These are phyloP conservation scores for Caiman crocodilus DNA, from an alignment of 2,797 vertebrate species.

Conservation along the genomic window DNA sequence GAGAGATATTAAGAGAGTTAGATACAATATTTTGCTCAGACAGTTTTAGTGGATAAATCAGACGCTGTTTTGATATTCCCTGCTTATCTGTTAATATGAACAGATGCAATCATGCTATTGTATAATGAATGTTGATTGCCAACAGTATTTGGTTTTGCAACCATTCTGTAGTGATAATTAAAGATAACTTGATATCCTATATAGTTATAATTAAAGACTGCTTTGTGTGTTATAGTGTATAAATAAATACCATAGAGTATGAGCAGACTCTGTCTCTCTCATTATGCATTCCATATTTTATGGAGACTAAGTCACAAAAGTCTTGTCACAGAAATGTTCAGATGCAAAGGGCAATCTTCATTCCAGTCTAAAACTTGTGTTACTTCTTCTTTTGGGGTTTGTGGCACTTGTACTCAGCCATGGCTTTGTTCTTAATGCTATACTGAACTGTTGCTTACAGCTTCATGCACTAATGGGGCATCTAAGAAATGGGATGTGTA, in stretches of 20 bases:
- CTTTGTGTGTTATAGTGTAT: slow-evolving; percentile 73
- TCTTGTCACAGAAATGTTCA: slow-evolving; percentile 58
- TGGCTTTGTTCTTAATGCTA: background rate
- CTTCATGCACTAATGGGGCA: no score
- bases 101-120: slow-evolving; percentile 84
- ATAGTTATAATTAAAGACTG: slow-evolving; percentile 80
- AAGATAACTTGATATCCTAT: slow-evolving; percentile 83
- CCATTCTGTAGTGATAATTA: slow-evolving; percentile 83
- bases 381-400: background rate
- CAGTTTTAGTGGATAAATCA: slow-evolving; percentile 82
- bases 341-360: slow-evolving; percentile 8
- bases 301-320: slow-evolving; percentile 34
- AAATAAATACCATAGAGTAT: slow-evolving; percentile 70
- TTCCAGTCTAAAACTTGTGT: background rate
- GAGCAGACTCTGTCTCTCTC: slow-evolving; percentile 59
- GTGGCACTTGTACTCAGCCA: background rate
- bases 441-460: no score
- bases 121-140: slow-evolving; percentile 86
- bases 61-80: slow-evolving; percentile 82
- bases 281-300: slow-evolving; percentile 54
- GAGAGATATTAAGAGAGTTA: slow-evolving; percentile 81
- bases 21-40: slow-evolving; percentile 85
- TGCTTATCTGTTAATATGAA: slow-evolving; percentile 84
- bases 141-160: slow-evolving; percentile 83
- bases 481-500: no score